These are phyloP conservation scores for Galeruca laticollis DNA, from an alignment of 2,888 invertebrate species.

Conservation along the genomic window DNA sequence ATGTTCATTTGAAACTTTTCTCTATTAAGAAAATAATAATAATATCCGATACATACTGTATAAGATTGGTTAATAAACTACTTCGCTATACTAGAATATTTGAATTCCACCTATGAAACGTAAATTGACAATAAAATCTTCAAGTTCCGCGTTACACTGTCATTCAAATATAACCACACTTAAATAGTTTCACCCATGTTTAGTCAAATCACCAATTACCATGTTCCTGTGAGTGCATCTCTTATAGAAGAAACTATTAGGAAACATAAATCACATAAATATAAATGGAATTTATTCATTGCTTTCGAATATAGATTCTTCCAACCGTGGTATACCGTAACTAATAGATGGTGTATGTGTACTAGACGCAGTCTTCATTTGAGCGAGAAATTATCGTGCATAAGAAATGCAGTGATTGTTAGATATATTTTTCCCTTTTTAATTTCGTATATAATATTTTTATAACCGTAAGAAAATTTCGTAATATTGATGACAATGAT, in stretches of 20 bases:
- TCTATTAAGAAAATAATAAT: no score
- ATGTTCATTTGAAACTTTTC: no score
- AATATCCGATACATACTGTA: no score
- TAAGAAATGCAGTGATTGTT: no score
- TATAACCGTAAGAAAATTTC: no score
- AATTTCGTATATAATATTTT: no score
- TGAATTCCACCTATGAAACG: no score
- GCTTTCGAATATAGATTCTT: constrained; percentile 29
- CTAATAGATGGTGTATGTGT: constrained; percentile 30
- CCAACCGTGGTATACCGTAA: constrained; percentile 38
- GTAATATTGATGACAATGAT: no score
- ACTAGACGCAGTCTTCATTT: constrained; percentile 39
- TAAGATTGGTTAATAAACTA: no score
- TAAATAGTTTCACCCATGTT: background rate
- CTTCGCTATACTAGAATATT: no score
- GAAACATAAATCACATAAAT: constrained; percentile 31
- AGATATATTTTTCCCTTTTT: no score
- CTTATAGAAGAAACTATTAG: constrained; percentile 30
- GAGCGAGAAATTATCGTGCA: constrained; percentile 43
- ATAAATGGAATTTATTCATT: constrained; percentile 29
- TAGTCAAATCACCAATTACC: background rate
- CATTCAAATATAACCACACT: constrained; percentile 10
- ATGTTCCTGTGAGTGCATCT: background rate
- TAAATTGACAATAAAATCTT: background rate
- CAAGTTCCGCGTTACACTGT: constrained; percentile 9